Percentiles rank a stretch among this genome's conserved stretches.
phyloP scores from a whole-genome alignment of 2,888 invertebrate species.

The Stramonita haemastoma region DNA sequence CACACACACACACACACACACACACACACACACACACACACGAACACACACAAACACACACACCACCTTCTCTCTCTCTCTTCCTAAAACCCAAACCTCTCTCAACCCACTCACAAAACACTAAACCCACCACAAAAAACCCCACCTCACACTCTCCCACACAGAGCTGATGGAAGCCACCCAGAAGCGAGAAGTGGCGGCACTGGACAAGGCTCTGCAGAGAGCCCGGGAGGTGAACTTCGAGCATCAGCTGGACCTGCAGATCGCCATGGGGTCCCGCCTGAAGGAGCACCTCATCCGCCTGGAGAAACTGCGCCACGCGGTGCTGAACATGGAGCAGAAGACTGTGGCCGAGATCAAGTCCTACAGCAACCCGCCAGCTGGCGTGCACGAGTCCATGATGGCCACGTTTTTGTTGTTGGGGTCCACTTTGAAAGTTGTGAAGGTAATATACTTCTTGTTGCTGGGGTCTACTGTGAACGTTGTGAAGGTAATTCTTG shows the following conservation, averaged over 20 bases:
- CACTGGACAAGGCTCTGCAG: conserved; percentile 60
- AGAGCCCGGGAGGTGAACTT: conserved; percentile 64
- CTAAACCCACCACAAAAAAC: not conserved
- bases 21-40: too few species aligned
- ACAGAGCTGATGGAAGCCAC: conserved; percentile 66
- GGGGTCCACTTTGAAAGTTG: conserved; percentile 62
- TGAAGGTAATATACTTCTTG: conserved; percentile 70
- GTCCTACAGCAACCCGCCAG: conserved; percentile 72
- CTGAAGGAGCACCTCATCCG: conserved; percentile 65
- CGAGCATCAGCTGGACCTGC: conserved; percentile 65
- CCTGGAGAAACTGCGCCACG: conserved; percentile 67
- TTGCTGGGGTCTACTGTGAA: conserved; percentile 66
- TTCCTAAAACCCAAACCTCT: too few species aligned
- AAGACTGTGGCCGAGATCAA: conserved; percentile 73
- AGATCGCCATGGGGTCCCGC: conserved; percentile 62
- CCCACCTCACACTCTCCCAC: not conserved
- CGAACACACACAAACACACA: too few species aligned
- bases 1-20: too few species aligned
- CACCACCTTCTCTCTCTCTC: too few species aligned
- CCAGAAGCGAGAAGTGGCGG: conserved; percentile 58
- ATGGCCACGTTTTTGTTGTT: conserved; percentile 71
- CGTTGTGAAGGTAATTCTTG: conserved; percentile 70
- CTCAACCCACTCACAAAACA: not conserved
- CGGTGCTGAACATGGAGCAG: conserved; percentile 70
- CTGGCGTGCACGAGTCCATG: conserved; percentile 69